Evolutionary conservation across 2,113 vertebrate genomes (phyloP).

Genomic region (Eubucco bourcierii): DNA sequence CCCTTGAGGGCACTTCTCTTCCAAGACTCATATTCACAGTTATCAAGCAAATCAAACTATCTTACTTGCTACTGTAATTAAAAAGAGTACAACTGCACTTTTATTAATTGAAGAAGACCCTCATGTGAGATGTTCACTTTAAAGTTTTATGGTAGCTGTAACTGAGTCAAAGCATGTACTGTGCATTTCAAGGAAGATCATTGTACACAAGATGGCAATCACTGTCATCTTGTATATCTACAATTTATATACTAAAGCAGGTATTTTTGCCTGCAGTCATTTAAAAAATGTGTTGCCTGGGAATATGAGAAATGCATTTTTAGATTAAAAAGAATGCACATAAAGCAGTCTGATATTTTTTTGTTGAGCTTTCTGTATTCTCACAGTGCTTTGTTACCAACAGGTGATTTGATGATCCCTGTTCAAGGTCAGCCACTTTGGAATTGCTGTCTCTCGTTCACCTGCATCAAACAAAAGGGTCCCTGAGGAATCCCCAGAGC

Average conservation of each 20-base stretch:
- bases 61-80: slow-evolving; percentile 25
- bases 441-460: neutral
- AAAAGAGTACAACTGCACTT: neutral
- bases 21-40: neutral
- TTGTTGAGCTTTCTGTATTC: neutral
- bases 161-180: neutral
- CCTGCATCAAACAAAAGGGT: neutral
- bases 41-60: neutral
- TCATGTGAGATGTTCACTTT: neutral
- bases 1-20: neutral
- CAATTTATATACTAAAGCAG: neutral
- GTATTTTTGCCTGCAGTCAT: neutral
- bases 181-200: neutral
- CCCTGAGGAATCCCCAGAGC: accelerated
- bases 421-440: neutral
- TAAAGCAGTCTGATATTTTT: neutral
- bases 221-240: neutral
- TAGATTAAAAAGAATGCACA: neutral
- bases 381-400: neutral
- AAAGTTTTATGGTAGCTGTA: slow-evolving; percentile 17
- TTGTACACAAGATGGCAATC: neutral
- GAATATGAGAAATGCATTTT: neutral
- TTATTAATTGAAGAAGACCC: slow-evolving; percentile 16
- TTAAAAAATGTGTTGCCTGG: neutral
- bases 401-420: neutral